Evolutionary conservation across 2,113 vertebrate species (phyloP).

Genomic region (Heptranchias perlo): DNA sequence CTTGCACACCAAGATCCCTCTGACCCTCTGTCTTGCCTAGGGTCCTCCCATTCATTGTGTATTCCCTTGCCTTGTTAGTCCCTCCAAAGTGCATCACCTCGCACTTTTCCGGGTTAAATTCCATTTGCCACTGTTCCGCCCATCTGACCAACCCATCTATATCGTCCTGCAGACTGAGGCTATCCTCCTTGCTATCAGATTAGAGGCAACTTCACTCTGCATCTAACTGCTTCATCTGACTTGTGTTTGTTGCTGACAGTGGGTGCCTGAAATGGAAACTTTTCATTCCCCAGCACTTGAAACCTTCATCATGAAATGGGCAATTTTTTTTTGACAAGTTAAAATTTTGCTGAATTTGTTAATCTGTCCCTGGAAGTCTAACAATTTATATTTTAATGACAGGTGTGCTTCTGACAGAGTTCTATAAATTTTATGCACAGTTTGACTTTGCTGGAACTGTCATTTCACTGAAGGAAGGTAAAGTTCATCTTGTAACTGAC

Average conservation of each 20-base stretch:
- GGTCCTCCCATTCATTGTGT: no score
- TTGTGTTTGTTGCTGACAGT: neutral
- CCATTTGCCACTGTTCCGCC: no score
- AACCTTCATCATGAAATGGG: neutral
- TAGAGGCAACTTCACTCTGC: neutral
- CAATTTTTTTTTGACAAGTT: neutral
- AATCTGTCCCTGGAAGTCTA: neutral
- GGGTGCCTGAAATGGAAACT: neutral
- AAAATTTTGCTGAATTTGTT: neutral
- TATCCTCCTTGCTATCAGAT: no score
- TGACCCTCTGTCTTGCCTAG: no score
- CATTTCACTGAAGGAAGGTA: slow-evolving; percentile 67
- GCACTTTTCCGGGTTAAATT: no score
- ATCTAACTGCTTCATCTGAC: neutral
- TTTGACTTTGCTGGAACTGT: slow-evolving; percentile 68
- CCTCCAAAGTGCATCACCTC: no score
- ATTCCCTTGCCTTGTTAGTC: no score
- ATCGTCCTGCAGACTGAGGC: no score
- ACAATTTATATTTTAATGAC: neutral
- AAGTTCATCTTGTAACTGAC: slow-evolving; percentile 53
- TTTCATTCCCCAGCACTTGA: neutral
- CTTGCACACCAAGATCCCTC: no score
- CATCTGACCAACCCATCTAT: no score
- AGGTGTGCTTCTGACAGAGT: slow-evolving; percentile 74
- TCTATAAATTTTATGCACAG: slow-evolving; percentile 70